Base-by-base conservation (phyloP, 1,140 invertebrate species). In the Cephus cinctus region DNA sequence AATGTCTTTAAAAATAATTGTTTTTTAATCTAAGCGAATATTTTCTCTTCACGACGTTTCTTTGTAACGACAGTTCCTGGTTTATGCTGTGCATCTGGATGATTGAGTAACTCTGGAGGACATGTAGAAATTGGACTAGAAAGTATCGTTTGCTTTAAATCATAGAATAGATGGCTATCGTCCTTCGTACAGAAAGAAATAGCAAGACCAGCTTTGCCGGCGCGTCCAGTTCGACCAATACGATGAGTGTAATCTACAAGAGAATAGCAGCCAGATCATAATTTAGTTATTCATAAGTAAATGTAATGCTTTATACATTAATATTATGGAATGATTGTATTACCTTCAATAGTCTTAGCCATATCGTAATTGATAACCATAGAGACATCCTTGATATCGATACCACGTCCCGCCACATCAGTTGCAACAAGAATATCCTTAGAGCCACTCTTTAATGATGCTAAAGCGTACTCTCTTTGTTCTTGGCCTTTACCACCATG, bases 401-500 rank as follows among this genome's bases (percentile, higher is more conserved):
- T 99, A 94, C 98, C 98, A 85, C 97, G 88, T 58, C 97, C 97
- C 67, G 98, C 98, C 2, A 99, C 97, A 79, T 99, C 96, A 4
- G 98, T 99, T 0, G 98, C 98, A n/a, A 99, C 97, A 45, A 99
- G 78, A 63, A 99, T 99, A 71, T 99, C 96, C 75, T 98, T 98
- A 1, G 85, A 82, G 9, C 94, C 94, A 43, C 85, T 85, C 74
- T 99, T 99, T 32, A 99, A 84, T 74, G 92, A 92, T 4, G 94
- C 91, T 56, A 99, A 78, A 35, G 98, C 98, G 71, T 95, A 98
- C 70, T 99, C 98, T 85, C 98, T 85, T 73, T 98, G 96, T 76
- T 99, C 98, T 79, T 99, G 98, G 0, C 97, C 97, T 86, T 99
- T 99, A 62, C 98, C 98, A 79, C 98, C 98, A 70, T 99, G 98